Evolutionary conservation across 1,140 invertebrate genomes (phyloP).

Genomic region (Leguminivora glycinivorella): DNA sequence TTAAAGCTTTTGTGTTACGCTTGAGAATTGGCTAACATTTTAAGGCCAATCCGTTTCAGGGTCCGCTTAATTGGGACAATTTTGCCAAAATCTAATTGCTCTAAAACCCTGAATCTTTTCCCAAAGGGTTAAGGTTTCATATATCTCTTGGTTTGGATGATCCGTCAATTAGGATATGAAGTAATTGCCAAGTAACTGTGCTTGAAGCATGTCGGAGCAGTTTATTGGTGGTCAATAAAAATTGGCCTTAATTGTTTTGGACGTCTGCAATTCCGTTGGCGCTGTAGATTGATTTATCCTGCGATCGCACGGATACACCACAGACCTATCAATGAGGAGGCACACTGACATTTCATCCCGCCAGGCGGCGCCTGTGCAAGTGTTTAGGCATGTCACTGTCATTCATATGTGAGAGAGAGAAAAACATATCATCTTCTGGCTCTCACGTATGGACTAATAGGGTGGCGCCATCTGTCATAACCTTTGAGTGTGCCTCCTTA

Average conservation of each 20-base stretch:
- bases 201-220: background rate
- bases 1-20: conserved; percentile 6
- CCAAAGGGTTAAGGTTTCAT: background rate
- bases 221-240: conserved; percentile 4
- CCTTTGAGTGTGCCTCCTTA: no score
- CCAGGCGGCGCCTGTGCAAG: no score
- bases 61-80: background rate
- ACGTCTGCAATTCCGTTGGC: background rate
- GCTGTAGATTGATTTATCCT: conserved; percentile 6
- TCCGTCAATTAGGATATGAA: conserved; percentile 14
- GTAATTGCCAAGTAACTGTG: conserved; percentile 1
- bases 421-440: no score
- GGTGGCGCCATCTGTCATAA: no score
- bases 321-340: conserved; percentile 22
- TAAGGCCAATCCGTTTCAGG: background rate
- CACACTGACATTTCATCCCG: no score
- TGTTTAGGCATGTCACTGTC: no score
- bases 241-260: conserved; percentile 15
- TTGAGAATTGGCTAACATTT: background rate
- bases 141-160: background rate
- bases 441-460: no score
- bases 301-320: background rate
- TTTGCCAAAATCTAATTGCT: background rate
- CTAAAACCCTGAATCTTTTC: background rate
- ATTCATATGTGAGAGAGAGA: no score